A percentile compares a stretch with the other conserved stretches of the same genome.
Conservation (phyloP, 1,140 invertebrate genomes). For the Wiebesia pumilae region DNA sequence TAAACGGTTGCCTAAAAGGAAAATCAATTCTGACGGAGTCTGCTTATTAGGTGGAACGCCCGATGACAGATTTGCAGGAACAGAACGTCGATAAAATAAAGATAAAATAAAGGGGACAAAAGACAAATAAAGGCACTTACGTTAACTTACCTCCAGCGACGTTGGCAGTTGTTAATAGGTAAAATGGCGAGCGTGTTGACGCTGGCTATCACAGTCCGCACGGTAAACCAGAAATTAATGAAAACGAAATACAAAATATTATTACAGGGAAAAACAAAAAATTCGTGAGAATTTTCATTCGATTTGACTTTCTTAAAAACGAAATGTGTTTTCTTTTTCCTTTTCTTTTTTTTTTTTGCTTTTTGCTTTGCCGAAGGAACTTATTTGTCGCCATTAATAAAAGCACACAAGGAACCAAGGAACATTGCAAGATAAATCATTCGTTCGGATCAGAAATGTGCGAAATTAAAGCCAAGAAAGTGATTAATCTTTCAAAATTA, state of each 20-base stretch:
- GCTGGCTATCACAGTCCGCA: conserved; percentile 68
- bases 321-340: not conserved
- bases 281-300: not conserved
- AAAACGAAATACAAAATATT: conserved; percentile 71
- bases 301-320: not conserved
- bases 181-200: conserved; percentile 55
- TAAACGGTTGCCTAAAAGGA: not conserved
- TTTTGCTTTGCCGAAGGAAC: not conserved
- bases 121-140: conserved; percentile 55
- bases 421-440: not conserved
- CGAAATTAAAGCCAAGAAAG: not conserved
- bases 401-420: not conserved
- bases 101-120: not conserved
- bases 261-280: conserved; percentile 33
- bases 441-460: not conserved
- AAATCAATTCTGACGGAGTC: not conserved
- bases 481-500: no score
- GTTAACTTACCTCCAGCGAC: conserved; percentile 66
- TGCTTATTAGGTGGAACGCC: not conserved
- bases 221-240: conserved; percentile 75
- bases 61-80: no score
- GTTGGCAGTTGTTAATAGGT: conserved; percentile 52
- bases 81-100: not conserved
- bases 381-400: not conserved
- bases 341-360: not conserved